Conservation (phyloP, 2,113 vertebrate genomes). For the Verasper variegatus region DNA sequence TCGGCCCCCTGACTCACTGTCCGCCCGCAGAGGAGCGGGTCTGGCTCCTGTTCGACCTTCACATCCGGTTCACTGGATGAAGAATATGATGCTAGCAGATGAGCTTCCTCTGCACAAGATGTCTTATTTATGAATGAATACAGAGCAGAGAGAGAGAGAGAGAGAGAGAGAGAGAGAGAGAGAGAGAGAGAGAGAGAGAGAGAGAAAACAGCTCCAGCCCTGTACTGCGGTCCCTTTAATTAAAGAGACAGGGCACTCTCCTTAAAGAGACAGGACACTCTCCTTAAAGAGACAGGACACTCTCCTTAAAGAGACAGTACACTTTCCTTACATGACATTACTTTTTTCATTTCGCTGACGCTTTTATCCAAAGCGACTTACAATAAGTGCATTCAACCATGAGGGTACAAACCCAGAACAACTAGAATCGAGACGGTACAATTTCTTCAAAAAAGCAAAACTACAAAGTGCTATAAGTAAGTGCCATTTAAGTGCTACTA, state of each 20-base stretch:
- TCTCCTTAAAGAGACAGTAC: neutral
- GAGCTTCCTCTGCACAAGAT: slow-evolving; percentile 51
- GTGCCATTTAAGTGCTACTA: too few relatives aligned
- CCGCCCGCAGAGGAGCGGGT: slow-evolving; percentile 40
- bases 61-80: slow-evolving; percentile 48
- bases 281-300: neutral
- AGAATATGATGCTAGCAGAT: slow-evolving; percentile 39
- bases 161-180: slow-evolving; percentile 54
- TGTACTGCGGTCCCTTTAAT: slow-evolving; percentile 51
- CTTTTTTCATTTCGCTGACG: too few relatives aligned
- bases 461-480: too few relatives aligned
- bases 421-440: too few relatives aligned
- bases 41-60: slow-evolving; percentile 31
- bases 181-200: too few relatives aligned
- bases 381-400: too few relatives aligned
- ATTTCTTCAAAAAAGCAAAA: too few relatives aligned
- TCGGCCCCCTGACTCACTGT: slow-evolving; percentile 30
- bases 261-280: slow-evolving; percentile 72
- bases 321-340: too few relatives aligned
- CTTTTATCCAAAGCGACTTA: too few relatives aligned
- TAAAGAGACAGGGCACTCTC: slow-evolving; percentile 68
- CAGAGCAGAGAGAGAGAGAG: slow-evolving; percentile 43
- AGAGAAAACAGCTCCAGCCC: slow-evolving; percentile 52
- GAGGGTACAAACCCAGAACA: too few relatives aligned
- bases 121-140: slow-evolving; percentile 88